These are phyloP conservation scores for Collichthys lucidus DNA, from an alignment of 2,113 vertebrate species.

Conservation along the genomic window DNA sequence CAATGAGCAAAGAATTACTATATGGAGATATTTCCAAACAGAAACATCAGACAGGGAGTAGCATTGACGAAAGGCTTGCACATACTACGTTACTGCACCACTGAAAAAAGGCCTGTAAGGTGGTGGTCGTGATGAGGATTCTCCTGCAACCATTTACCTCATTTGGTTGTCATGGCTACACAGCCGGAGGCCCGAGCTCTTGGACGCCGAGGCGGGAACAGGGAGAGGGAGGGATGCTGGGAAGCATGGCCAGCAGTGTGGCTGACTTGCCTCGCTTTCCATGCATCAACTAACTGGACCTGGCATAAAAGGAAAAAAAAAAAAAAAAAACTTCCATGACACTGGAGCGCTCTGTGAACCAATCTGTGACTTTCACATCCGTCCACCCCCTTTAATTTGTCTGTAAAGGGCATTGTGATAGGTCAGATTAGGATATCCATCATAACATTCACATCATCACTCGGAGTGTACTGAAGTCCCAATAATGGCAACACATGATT, in stretches of 20 bases:
- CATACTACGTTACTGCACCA: slow-evolving; percentile 35
- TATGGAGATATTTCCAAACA: slow-evolving; percentile 28
- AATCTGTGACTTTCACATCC: slow-evolving; percentile 43
- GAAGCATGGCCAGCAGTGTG: slow-evolving; percentile 64
- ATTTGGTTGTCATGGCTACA: slow-evolving; percentile 85
- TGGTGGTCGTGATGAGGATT: slow-evolving; percentile 79
- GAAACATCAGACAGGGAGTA: slow-evolving; percentile 8
- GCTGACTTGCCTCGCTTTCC: slow-evolving; percentile 50
- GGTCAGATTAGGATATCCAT: background rate
- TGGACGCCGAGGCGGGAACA: slow-evolving; percentile 77
- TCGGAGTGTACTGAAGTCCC: background rate
- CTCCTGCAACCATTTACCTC: slow-evolving; percentile 84
- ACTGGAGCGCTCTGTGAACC: slow-evolving; percentile 21
- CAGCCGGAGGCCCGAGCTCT: slow-evolving; percentile 81
- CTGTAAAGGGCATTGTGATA: background rate
- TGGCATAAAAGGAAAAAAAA: slow-evolving; percentile 59
- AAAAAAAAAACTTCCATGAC: slow-evolving; percentile 7
- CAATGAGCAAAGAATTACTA: slow-evolving; percentile 15
- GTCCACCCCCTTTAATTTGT: background rate
- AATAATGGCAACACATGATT: no score
- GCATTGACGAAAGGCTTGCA: slow-evolving; percentile 18
- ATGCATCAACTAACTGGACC: slow-evolving; percentile 70
- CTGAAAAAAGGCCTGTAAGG: slow-evolving; percentile 59
- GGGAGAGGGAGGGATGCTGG: slow-evolving; percentile 69
- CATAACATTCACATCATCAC: background rate